These are phyloP conservation scores for Batillaria attramentaria DNA, from an alignment of 1,140 invertebrate species.

Conservation along the genomic window DNA sequence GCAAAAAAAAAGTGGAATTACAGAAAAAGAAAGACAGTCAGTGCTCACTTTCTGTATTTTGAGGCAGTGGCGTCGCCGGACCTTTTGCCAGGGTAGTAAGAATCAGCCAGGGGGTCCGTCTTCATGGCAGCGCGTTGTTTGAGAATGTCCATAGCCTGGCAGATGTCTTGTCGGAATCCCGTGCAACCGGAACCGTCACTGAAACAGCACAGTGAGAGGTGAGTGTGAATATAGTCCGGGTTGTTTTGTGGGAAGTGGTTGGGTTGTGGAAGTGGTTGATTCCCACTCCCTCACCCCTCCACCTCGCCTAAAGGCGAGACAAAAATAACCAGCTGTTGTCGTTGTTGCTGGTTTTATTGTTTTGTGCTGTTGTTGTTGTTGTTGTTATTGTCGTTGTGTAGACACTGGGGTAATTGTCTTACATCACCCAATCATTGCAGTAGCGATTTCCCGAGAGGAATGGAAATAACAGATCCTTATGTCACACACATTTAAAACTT, in stretches of 20 bases:
- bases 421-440: no score
- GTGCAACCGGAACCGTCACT: not conserved
- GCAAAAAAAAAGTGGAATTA: not conserved
- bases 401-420: no score
- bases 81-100: not conserved
- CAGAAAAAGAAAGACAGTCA: not conserved
- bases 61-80: not conserved
- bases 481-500: no score
- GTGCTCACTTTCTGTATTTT: not conserved
- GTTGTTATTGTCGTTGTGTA: no score
- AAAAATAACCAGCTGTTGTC: not conserved
- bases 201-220: not conserved
- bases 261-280: no score
- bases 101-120: not conserved
- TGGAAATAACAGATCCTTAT: no score
- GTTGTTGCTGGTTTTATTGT: not conserved
- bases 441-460: no score
- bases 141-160: not conserved
- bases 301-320: not conserved
- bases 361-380: no score
- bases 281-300: not conserved
- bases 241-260: no score
- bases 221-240: no score
- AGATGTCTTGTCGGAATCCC: not conserved
- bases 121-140: not conserved